phyloP scores from a whole-genome alignment of 2,113 vertebrate genomes.

The Rhinopithecus roxellana region DNA sequence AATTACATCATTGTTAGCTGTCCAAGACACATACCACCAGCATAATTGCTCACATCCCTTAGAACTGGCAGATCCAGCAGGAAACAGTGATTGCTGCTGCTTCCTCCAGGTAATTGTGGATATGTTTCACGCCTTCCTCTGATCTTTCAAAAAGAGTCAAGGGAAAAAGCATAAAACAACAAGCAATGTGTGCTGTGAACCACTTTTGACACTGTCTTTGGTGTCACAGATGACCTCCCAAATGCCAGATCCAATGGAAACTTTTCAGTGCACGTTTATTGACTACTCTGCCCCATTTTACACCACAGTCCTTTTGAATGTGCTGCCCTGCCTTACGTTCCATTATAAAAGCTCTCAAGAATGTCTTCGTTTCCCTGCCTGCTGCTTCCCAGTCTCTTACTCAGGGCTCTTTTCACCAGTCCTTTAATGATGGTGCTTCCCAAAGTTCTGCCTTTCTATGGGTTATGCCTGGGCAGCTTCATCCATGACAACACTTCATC shows the following conservation, averaged over 20 bases:
- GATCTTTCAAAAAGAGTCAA: background rate
- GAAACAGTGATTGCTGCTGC: conserved; percentile 18
- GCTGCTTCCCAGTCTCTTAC: background rate
- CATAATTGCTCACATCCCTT: background rate
- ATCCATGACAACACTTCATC: background rate
- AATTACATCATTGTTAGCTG: background rate
- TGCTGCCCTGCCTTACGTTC: background rate
- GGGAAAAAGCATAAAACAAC: background rate
- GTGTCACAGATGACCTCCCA: background rate
- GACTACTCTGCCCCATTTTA: background rate
- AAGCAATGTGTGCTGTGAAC: background rate
- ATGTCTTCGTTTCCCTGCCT: background rate
- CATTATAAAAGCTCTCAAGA: fast-evolving
- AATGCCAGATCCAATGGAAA: background rate
- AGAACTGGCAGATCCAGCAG: background rate
- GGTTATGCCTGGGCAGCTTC: background rate
- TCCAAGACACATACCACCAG: background rate
- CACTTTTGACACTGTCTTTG: background rate
- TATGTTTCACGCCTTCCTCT: conserved; percentile 19
- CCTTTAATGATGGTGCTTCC: background rate
- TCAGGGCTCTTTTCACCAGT: background rate
- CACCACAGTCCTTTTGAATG: background rate
- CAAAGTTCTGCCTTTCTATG: background rate
- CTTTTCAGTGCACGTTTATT: background rate
- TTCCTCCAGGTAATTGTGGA: conserved; percentile 30